Evolutionary conservation across 2,888 invertebrate genomes (phyloP).

Genomic region (Leucoma salicis): DNA sequence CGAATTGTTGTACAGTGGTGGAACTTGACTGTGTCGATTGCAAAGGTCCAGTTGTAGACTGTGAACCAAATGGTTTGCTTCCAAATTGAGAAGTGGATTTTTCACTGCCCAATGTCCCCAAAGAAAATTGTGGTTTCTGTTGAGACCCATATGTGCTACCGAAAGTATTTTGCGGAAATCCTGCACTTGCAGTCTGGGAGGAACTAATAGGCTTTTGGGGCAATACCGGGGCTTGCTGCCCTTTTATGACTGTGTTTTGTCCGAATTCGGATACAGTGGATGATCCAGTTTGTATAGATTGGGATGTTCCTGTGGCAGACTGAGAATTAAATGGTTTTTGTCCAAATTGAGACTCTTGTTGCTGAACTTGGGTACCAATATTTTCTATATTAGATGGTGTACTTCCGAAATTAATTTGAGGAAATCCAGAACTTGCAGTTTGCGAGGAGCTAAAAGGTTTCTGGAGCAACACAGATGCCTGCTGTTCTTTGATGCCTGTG

Average conservation of each 20-base stretch:
- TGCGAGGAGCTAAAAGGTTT: not conserved
- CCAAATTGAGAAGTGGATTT: too few species aligned
- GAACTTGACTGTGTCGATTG: too few species aligned
- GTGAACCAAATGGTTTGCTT: too few species aligned
- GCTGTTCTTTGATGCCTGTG: not conserved
- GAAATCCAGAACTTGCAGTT: not conserved
- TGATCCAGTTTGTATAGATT: too few species aligned
- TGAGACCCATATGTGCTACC: not conserved
- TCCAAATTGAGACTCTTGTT: not conserved
- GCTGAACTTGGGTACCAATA: too few species aligned
- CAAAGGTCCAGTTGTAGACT: too few species aligned
- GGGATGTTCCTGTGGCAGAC: not conserved
- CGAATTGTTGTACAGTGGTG: not conserved
- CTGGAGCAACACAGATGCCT: not conserved
- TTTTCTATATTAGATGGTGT: too few species aligned
- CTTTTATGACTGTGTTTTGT: too few species aligned
- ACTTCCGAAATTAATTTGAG: too few species aligned
- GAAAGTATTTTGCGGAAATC: not conserved
- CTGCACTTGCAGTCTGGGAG: not conserved
- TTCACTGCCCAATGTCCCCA: too few species aligned
- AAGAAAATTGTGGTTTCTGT: not conserved
- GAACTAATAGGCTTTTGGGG: not conserved
- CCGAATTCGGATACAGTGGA: not conserved
- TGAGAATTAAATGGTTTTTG: not conserved
- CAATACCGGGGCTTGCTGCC: not conserved